Evolutionary conservation across 2,113 vertebrate genomes (phyloP).

Genomic region (Pelodiscus sinensis): DNA sequence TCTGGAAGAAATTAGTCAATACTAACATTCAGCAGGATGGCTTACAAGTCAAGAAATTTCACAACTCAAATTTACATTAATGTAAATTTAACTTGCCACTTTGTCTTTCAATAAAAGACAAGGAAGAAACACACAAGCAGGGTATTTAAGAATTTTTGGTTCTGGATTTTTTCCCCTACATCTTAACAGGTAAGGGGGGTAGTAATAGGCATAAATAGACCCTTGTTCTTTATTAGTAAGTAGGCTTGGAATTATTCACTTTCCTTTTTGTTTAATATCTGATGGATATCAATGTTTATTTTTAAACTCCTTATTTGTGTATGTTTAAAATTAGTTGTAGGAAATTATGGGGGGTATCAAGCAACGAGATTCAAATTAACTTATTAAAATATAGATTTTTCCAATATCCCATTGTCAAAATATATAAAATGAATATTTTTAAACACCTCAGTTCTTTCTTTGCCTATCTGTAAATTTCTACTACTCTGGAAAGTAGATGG

Average conservation of each 20-base stretch:
- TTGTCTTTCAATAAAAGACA: neutral
- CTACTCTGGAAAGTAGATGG: neutral
- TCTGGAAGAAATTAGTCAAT: neutral
- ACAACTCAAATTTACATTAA: neutral
- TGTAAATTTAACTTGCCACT: neutral
- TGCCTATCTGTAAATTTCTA: neutral
- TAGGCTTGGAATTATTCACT: neutral
- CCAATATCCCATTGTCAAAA: neutral
- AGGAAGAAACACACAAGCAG: neutral
- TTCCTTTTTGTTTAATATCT: neutral
- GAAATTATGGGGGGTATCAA: neutral
- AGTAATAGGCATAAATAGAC: neutral
- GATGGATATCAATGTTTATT: too few species aligned
- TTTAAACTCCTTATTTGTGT: neutral
- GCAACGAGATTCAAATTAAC: neutral
- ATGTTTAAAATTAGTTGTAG: neutral
- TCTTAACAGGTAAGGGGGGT: neutral
- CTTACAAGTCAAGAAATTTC: neutral
- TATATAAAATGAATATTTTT: neutral
- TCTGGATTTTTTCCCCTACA: neutral
- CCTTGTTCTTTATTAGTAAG: neutral
- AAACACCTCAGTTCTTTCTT: neutral
- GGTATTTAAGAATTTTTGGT: neutral
- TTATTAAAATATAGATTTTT: neutral
- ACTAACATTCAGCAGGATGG: too few species aligned